Base-by-base conservation (phyloP, 2,797 vertebrate genomes). In the Delichon dasypus region DNA sequence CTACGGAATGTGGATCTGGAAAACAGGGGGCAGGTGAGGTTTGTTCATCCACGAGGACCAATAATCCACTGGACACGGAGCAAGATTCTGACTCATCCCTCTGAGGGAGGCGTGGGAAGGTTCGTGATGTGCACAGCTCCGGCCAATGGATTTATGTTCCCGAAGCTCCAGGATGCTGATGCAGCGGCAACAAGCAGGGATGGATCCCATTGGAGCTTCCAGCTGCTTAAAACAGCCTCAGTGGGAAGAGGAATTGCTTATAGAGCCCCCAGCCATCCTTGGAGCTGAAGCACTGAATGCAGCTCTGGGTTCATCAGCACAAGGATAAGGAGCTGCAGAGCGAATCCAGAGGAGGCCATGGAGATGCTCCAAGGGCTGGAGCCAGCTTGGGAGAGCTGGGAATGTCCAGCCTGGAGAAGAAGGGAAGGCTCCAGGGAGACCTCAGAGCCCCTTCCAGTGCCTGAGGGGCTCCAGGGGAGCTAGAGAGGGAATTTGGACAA, bases 301-400 rank as follows among this genome's bases (percentile, higher is more conserved):
- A 64, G 0, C 17, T 26, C 25, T n/a, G 44, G 50, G 20, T 26
- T 50, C 32, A 32, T 45, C 38, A 26, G 36, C 36, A 70, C 5
- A 40, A 25, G 57, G 23, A 70, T 0, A 0, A 8, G 38, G 57
- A 75, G 17, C 13, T 54, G 42, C 42, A 42, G 17, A 68, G 18
- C 0, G 0, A 0, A 0, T 16, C 48, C 34, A 48, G 30, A 50
- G 36, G 36, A 48, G 26, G 13, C 11, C 62, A 55, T 0, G 0
- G 55, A n/a, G 26, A 7, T 62, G 22, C 4, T 68, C 32, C 36
- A 29, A 29, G 23, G 16, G 27, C 20, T 54, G 14, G 17, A 60
- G 8, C 11, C n/a, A 47, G n/a, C 14, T n/a, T 74, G 54, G 40
- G 15, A 88, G 30, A 88, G 17, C 22, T 82, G 22, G 50, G 36